phyloP scores from a whole-genome alignment of 2,113 vertebrate genomes.

The Psammodynastes pulverulentus region DNA sequence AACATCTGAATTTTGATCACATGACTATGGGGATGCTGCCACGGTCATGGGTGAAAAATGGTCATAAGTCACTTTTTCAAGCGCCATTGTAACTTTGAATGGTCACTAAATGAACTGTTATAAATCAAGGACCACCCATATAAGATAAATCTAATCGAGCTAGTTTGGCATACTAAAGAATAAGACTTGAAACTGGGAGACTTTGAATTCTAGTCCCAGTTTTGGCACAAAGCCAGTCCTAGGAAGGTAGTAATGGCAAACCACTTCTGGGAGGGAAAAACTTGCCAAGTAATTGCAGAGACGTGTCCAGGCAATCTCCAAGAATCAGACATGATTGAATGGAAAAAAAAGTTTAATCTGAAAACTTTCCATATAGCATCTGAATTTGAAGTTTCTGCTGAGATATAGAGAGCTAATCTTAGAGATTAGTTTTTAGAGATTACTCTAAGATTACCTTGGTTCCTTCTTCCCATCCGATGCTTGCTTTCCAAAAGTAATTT shows the following conservation, averaged over 20 bases:
- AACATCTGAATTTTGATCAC: not conserved
- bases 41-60: not conserved
- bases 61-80: not conserved
- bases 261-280: fast-evolving
- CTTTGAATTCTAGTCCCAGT: not conserved
- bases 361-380: not conserved
- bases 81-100: not conserved
- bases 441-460: not conserved
- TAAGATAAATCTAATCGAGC: not conserved
- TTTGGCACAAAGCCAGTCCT: not conserved
- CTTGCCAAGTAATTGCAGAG: too few species aligned
- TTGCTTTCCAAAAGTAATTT: not conserved
- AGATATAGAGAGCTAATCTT: not conserved
- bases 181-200: not conserved
- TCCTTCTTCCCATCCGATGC: not conserved
- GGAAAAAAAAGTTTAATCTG: not conserved
- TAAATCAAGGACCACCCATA: not conserved
- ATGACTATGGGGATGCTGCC: not conserved
- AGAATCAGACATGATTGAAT: not conserved
- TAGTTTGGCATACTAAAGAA: not conserved
- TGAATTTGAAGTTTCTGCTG: not conserved
- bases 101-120: not conserved
- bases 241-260: not conserved
- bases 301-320: not conserved
- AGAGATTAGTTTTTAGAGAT: not conserved